Evolutionary conservation across 92 coral and sea anemone species (phyloP).

Genomic region (Isaurus tuberculatus): DNA sequence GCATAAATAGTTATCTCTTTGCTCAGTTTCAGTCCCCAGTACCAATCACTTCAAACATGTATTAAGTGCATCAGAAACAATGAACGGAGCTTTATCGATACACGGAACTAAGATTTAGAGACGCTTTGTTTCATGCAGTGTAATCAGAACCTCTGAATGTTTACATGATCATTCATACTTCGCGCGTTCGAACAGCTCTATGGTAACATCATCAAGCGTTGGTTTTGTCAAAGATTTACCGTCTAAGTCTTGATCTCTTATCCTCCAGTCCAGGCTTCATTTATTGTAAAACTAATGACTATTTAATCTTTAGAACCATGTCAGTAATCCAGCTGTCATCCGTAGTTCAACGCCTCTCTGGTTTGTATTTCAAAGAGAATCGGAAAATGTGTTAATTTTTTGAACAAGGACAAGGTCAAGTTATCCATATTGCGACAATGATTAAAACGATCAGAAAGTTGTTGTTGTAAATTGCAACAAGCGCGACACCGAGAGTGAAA

Average conservation of each 20-base stretch:
- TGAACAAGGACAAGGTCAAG: slow-evolving; percentile 19
- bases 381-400: background rate
- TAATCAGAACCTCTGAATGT: background rate
- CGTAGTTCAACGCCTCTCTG: background rate
- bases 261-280: background rate
- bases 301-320: background rate
- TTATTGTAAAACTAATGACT: background rate
- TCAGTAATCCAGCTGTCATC: too few species aligned
- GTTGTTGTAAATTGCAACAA: slow-evolving; percentile 73
- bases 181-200: background rate
- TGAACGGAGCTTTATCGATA: background rate
- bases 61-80: background rate
- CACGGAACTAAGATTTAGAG: background rate
- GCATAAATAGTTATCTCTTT: too few species aligned
- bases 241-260: too few species aligned
- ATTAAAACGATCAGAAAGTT: slow-evolving; percentile 82
- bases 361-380: background rate
- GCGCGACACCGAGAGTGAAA: slow-evolving; percentile 75
- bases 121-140: background rate
- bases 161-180: background rate
- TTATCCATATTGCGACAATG: slow-evolving; percentile 83
- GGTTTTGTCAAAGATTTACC: too few species aligned
- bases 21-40: too few species aligned
- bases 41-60: background rate
- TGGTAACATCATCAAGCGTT: too few species aligned